Evolutionary conservation across 2,113 vertebrate genomes (phyloP).

Genomic region (Indri indri): DNA sequence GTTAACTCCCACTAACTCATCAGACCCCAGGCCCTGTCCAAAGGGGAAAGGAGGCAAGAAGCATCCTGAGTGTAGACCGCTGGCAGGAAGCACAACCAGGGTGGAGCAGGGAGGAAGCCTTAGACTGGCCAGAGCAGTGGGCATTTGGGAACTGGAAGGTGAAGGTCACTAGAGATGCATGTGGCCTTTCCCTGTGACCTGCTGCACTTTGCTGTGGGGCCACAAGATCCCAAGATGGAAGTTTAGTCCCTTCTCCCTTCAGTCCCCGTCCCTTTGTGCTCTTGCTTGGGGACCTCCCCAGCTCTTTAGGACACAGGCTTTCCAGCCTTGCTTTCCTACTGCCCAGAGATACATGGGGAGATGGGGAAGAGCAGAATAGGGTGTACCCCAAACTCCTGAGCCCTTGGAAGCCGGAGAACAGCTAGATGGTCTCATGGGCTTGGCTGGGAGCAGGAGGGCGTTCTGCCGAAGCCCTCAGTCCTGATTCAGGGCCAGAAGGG

Average conservation of each 20-base stretch:
- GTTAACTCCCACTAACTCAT: background rate
- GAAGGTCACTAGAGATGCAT: background rate
- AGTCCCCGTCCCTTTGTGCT: background rate
- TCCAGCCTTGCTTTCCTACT: background rate
- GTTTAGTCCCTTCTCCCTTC: background rate
- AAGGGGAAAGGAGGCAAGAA: background rate
- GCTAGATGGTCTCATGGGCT: background rate
- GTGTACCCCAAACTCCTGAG: background rate
- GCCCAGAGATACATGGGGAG: background rate
- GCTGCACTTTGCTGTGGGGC: background rate
- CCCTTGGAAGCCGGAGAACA: background rate
- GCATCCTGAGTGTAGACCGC: fast-evolving
- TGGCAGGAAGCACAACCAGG: background rate
- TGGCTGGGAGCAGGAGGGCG: background rate
- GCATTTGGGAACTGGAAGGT: background rate
- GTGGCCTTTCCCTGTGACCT: background rate
- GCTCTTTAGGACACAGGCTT: background rate
- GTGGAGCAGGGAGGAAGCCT: background rate
- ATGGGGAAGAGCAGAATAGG: background rate
- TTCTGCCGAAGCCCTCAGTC: background rate
- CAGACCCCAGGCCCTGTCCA: background rate
- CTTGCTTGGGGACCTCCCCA: background rate
- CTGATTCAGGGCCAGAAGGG: background rate
- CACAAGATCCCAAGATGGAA: background rate
- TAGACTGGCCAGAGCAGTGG: background rate